Conservation (phyloP, 2,797 vertebrate species). For the Phrynocephalus vlangalii region DNA sequence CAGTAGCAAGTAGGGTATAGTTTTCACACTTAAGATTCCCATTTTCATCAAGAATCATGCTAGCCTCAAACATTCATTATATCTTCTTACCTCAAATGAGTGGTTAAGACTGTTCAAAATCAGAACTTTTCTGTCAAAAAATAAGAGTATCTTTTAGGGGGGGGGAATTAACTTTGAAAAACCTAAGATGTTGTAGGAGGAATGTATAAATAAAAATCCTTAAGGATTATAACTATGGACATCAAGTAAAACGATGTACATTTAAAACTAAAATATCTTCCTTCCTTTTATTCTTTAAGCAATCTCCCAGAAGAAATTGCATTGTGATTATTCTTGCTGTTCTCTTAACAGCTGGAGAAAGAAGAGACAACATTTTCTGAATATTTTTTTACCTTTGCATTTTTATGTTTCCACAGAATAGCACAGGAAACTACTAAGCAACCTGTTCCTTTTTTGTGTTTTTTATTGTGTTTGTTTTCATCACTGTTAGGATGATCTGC, state of each 20-base stretch:
- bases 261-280: conserved; percentile 30
- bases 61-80: conserved; percentile 23
- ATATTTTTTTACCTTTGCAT: neutral
- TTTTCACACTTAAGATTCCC: conserved; percentile 35
- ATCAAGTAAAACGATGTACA: neutral
- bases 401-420: neutral
- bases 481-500: neutral
- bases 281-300: conserved; percentile 5
- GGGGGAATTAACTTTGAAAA: neutral
- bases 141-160: neutral
- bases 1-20: conserved; percentile 17
- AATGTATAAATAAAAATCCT: conserved; percentile 13
- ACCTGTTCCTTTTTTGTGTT: no score
- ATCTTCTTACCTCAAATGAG: conserved; percentile 13
- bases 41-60: conserved; percentile 14
- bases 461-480: neutral
- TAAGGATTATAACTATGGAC: conserved; percentile 22
- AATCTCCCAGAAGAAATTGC: conserved; percentile 5
- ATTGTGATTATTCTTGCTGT: neutral
- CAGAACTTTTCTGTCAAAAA: neutral
- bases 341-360: neutral
- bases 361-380: neutral
- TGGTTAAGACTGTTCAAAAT: conserved; percentile 25
- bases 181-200: neutral
- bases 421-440: neutral